phyloP scores from a whole-genome alignment of 2,113 vertebrate species.

The Oryzias javanicus region DNA sequence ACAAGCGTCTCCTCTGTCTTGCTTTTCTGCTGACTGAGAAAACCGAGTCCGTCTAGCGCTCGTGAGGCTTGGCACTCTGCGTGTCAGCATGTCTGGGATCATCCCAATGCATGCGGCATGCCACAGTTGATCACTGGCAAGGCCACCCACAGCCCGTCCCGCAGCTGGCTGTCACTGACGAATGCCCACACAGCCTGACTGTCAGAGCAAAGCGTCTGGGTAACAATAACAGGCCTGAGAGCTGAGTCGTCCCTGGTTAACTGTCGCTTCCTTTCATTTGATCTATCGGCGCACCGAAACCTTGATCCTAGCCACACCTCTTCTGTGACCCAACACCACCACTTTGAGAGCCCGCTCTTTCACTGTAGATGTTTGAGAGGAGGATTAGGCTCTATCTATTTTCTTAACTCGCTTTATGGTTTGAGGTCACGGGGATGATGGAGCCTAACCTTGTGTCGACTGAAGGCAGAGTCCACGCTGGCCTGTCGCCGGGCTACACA shows the following conservation, averaged over 20 bases:
- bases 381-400: too few species aligned
- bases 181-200: slow-evolving; percentile 53
- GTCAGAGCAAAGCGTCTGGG: slow-evolving; percentile 52
- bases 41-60: too few species aligned
- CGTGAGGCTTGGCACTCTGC: slow-evolving; percentile 41
- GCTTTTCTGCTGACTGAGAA: slow-evolving; percentile 42
- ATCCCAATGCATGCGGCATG: slow-evolving; percentile 34
- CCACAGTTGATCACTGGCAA: slow-evolving; percentile 42
- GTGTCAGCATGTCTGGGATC: slow-evolving; percentile 53
- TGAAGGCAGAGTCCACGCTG: too few species aligned
- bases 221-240: slow-evolving; percentile 32
- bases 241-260: slow-evolving; percentile 48
- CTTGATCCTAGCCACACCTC: too few species aligned
- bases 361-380: too few species aligned
- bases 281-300: background rate
- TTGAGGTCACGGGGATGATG: too few species aligned
- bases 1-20: slow-evolving; percentile 3
- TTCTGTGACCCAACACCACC: too few species aligned
- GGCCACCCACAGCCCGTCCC: slow-evolving; percentile 44
- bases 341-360: too few species aligned
- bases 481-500: too few species aligned
- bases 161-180: slow-evolving; percentile 42
- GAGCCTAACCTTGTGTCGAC: too few species aligned
- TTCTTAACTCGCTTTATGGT: too few species aligned
- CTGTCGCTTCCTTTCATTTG: slow-evolving; percentile 43